These are phyloP conservation scores for Grapholita molesta DNA, from an alignment of 1,140 invertebrate genomes.

Conservation along the genomic window DNA sequence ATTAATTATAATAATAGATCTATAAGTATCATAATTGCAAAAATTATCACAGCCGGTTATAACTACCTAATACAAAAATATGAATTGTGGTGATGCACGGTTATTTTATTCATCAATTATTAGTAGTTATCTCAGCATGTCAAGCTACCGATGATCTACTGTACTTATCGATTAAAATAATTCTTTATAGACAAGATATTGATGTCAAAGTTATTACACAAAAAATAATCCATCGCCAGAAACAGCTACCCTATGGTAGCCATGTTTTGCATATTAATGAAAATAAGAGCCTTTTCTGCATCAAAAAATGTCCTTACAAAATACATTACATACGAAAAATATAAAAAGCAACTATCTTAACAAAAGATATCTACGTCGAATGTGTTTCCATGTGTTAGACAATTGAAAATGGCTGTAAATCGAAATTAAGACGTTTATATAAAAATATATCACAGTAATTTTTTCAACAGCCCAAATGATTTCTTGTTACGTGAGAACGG, in stretches of 20 bases:
- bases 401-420: slow-evolving; percentile 32
- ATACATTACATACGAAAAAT: slow-evolving; percentile 18
- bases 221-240: slow-evolving; percentile 61
- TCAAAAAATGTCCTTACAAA: neutral
- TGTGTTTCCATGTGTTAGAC: slow-evolving; percentile 44
- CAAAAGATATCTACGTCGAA: slow-evolving; percentile 48
- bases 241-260: slow-evolving; percentile 63
- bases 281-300: slow-evolving; percentile 23
- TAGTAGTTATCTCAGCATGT: neutral
- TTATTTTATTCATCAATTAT: neutral
- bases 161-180: slow-evolving; percentile 58
- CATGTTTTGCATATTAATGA: slow-evolving; percentile 52
- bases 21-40: slow-evolving; percentile 6
- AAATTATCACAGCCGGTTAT: slow-evolving; percentile 8
- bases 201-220: slow-evolving; percentile 17
- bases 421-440: slow-evolving; percentile 60
- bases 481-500: slow-evolving; percentile 52
- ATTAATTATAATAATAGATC: neutral
- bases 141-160: slow-evolving; percentile 7
- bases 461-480: slow-evolving; percentile 57
- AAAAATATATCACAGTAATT: slow-evolving; percentile 77
- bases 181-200: slow-evolving; percentile 63
- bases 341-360: slow-evolving; percentile 53
- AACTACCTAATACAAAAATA: slow-evolving; percentile 15
- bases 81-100: neutral